Percentiles rank a stretch among this genome's conserved stretches.
These are phyloP conservation scores for Achroia grisella DNA, from an alignment of 1,140 invertebrate genomes.

Conservation along the genomic window DNA sequence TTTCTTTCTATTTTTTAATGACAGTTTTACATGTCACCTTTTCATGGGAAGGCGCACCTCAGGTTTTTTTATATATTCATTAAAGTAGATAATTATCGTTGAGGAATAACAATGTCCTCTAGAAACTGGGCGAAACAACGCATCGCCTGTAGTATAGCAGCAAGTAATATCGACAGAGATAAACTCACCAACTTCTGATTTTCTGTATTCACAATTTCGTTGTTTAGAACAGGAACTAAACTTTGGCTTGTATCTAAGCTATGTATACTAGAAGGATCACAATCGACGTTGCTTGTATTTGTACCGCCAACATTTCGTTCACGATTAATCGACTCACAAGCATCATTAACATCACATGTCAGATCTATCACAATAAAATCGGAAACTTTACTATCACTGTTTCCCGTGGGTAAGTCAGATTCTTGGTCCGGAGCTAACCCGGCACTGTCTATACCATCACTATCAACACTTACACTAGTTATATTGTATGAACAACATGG, in stretches of 20 bases:
- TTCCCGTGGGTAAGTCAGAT: slow-evolving; percentile 12
- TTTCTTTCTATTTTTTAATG: too few relatives aligned
- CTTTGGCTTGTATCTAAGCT: slow-evolving; percentile 46
- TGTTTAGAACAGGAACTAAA: slow-evolving; percentile 62
- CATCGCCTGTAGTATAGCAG: slow-evolving; percentile 62
- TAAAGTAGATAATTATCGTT: slow-evolving; percentile 66
- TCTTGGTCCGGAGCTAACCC: slow-evolving; percentile 16
- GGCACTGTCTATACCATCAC: slow-evolving; percentile 14
- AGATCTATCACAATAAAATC: slow-evolving; percentile 67
- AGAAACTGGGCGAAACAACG: slow-evolving; percentile 65
- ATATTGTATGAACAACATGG: slow-evolving; percentile 63
- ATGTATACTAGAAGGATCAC: slow-evolving; percentile 53
- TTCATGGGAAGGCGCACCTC: too few relatives aligned
- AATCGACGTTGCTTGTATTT: slow-evolving; percentile 45
- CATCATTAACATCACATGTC: slow-evolving; percentile 49
- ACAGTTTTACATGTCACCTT: too few relatives aligned
- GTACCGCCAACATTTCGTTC: slow-evolving; percentile 32
- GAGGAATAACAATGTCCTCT: slow-evolving; percentile 63
- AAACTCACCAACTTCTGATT: slow-evolving; percentile 63
- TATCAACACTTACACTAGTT: slow-evolving; percentile 41
- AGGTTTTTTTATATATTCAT: too few relatives aligned
- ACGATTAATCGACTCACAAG: slow-evolving; percentile 21
- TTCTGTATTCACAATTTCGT: slow-evolving; percentile 54
- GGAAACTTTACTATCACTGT: slow-evolving; percentile 23
- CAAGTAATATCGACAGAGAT: slow-evolving; percentile 59